Conservation (phyloP, 2,888 invertebrate genomes). For the Myathropa florea region DNA sequence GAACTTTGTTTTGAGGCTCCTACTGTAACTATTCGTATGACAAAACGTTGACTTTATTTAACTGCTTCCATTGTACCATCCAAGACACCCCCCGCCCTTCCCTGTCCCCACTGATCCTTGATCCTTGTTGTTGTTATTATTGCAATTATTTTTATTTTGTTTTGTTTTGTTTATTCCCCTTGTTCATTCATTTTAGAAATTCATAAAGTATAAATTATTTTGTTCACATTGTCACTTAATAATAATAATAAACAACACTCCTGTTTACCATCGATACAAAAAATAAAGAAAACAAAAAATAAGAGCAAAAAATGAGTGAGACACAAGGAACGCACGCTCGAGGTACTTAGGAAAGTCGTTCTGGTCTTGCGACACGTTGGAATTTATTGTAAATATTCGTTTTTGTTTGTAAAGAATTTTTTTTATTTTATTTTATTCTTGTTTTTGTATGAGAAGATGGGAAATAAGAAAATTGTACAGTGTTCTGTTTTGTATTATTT, state of each 20-base stretch:
- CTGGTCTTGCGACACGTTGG: conserved; percentile 29
- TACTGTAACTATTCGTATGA: conserved; percentile 61
- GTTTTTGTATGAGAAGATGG: conserved; percentile 49
- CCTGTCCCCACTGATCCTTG: not conserved
- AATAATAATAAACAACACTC: not conserved
- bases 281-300: not conserved
- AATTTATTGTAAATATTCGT: conserved; percentile 66
- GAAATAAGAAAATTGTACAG: conserved; percentile 68
- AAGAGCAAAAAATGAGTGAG: not conserved
- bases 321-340: conserved; percentile 1
- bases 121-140: not conserved
- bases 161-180: not conserved
- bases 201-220: conserved; percentile 62
- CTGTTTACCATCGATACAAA: conserved; percentile 11
- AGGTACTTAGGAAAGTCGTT: not conserved
- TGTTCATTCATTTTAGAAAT: conserved; percentile 26
- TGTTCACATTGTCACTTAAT: conserved; percentile 50
- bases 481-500: conserved; percentile 70
- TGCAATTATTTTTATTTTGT: not conserved
- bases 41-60: conserved; percentile 47
- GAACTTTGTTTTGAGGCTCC: conserved; percentile 54
- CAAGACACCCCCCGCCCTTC: not conserved
- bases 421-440: conserved; percentile 42
- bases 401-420: conserved; percentile 58
- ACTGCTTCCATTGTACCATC: conserved; percentile 18